A percentile compares a stretch with the other conserved stretches of the same genome.
phyloP scores from a whole-genome alignment of 2,888 invertebrate genomes.

The Abrostola triplasia region DNA sequence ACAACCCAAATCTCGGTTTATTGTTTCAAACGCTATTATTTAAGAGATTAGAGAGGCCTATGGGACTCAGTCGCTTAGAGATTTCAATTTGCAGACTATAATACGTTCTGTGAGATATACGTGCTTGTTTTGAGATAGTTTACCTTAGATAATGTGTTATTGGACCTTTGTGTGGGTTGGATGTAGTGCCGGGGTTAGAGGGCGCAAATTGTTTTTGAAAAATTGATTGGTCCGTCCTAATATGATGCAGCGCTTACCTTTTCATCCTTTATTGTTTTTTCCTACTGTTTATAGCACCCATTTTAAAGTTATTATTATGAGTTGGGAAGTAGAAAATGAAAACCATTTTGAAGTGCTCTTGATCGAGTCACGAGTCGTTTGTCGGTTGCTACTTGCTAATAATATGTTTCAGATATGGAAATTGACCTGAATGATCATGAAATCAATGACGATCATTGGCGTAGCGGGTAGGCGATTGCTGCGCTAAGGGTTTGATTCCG shows the following conservation, averaged over 20 bases:
- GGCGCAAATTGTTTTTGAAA: conserved; percentile 13
- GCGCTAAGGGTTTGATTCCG: too few species aligned
- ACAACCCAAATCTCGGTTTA: conserved; percentile 79
- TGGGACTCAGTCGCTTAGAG: conserved; percentile 63
- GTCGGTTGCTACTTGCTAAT: too few species aligned
- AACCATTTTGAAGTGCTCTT: too few species aligned
- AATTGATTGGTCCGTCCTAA: conserved; percentile 12
- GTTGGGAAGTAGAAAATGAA: too few species aligned
- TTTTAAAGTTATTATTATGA: not conserved
- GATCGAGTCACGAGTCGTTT: too few species aligned
- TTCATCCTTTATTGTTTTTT: not conserved
- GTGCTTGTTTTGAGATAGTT: conserved; percentile 47
- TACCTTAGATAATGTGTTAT: conserved; percentile 45
- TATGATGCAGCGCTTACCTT: not conserved
- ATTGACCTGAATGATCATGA: too few species aligned
- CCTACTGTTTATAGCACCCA: not conserved
- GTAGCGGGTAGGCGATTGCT: too few species aligned
- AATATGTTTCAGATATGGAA: too few species aligned
- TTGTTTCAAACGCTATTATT: conserved; percentile 79
- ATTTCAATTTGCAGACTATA: conserved; percentile 78
- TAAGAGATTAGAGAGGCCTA: conserved; percentile 72
- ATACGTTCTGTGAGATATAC: conserved; percentile 59
- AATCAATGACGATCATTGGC: too few species aligned
- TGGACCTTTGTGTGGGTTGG: conserved; percentile 21
- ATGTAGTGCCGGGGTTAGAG: conserved; percentile 7